A percentile compares a stretch with the other conserved stretches of the same genome.
phyloP scores from a whole-genome alignment of 2,113 vertebrate genomes.

The Bathybates hornii region DNA sequence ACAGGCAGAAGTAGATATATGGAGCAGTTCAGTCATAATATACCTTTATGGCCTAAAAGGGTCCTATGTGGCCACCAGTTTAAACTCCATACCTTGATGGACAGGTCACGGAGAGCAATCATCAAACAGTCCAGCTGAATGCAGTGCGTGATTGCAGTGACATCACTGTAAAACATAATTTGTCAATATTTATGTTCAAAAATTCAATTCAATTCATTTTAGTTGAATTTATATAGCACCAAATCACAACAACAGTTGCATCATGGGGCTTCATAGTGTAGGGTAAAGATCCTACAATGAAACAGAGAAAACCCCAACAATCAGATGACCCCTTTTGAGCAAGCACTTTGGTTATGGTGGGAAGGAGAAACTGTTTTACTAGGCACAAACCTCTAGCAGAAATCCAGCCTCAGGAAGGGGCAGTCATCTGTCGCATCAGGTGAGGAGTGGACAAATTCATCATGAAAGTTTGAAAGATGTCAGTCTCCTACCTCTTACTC shows the following conservation, averaged over 20 bases:
- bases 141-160: rapidly evolving
- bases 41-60: background rate
- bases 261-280: background rate
- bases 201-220: background rate
- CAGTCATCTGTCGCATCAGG: background rate
- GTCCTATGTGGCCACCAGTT: background rate
- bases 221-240: background rate
- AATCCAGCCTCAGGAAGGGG: background rate
- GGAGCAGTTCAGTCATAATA: background rate
- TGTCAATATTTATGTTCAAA: background rate
- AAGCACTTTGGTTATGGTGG: rapidly evolving
- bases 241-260: background rate
- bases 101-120: background rate
- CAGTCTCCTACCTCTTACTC: background rate
- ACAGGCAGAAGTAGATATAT: background rate
- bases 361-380: background rate
- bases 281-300: background rate
- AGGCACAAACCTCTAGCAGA: background rate
- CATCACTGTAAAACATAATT: background rate
- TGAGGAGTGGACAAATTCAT: background rate
- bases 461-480: background rate
- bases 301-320: background rate
- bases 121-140: background rate
- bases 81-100: background rate
- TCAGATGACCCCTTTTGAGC: background rate